A percentile compares a stretch with the other conserved stretches of the same genome.
These are phyloP conservation scores for Hassar affinis DNA, from an alignment of 2,113 vertebrate genomes.

Conservation along the genomic window DNA sequence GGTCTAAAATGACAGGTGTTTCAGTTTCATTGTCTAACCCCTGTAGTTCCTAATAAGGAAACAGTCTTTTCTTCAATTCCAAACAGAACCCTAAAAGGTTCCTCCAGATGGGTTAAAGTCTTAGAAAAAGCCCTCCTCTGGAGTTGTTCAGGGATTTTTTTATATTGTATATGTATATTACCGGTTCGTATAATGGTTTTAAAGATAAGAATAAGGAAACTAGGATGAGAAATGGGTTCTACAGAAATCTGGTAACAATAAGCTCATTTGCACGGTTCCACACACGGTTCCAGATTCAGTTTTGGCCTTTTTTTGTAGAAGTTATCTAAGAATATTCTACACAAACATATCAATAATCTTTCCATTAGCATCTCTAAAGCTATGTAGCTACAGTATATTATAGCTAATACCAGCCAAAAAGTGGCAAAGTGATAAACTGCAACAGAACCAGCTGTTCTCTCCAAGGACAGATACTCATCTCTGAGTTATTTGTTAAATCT, in stretches of 20 bases:
- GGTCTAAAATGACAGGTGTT: too few relatives aligned
- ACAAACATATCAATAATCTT: background rate
- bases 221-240: background rate
- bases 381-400: background rate
- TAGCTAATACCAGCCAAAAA: background rate
- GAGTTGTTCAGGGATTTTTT: background rate
- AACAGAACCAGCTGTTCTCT: conserved; percentile 32
- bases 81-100: background rate
- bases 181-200: background rate
- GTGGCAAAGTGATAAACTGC: conserved; percentile 6
- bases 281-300: background rate
- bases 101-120: background rate
- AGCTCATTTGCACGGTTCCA: background rate
- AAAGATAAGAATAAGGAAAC: background rate
- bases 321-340: background rate
- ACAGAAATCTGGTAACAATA: background rate
- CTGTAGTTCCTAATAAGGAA: background rate
- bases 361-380: background rate
- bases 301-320: background rate
- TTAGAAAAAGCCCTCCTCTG: background rate
- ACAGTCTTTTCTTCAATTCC: background rate
- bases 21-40: too few relatives aligned
- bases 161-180: background rate
- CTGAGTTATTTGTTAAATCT: conserved; percentile 17
- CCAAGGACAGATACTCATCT: conserved; percentile 45